phyloP scores from a whole-genome alignment of 2,888 invertebrate genomes.

The Zygaena filipendulae region DNA sequence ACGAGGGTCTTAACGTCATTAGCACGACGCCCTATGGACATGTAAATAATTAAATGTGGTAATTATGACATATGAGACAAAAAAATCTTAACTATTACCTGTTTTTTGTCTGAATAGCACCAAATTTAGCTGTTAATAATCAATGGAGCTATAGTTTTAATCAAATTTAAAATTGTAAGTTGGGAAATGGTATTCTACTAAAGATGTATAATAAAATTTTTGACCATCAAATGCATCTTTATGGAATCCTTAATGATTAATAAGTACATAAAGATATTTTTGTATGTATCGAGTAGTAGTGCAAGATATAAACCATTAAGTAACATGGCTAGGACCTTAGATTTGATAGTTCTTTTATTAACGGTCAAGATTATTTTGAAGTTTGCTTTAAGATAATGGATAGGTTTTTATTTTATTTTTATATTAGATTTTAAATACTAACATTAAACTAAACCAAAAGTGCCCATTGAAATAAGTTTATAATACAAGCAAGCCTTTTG shows the following conservation, averaged over 20 bases:
- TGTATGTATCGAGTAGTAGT: constrained; percentile 59
- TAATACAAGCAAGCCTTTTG: constrained; percentile 59
- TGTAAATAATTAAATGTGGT: too few species aligned
- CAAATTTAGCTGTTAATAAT: constrained; percentile 52
- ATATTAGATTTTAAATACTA: constrained; percentile 64
- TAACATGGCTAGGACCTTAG: constrained; percentile 60
- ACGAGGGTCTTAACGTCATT: too few species aligned
- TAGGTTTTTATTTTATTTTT: constrained; percentile 63
- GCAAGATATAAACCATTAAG: constrained; percentile 50
- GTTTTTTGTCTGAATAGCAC: too few species aligned
- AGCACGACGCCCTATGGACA: too few species aligned
- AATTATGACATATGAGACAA: too few species aligned
- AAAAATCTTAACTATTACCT: too few species aligned
- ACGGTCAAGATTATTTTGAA: constrained; percentile 59
- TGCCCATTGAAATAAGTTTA: constrained; percentile 70
- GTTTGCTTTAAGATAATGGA: constrained; percentile 61
- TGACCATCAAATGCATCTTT: constrained; percentile 29
- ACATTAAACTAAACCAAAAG: constrained; percentile 69
- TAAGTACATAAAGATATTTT: constrained; percentile 66
- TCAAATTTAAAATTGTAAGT: too few species aligned
- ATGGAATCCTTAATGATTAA: constrained; percentile 37
- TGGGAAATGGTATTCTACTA: constrained; percentile 5
- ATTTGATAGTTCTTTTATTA: constrained; percentile 63
- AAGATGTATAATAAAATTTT: constrained; percentile 3
- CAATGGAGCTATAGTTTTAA: too few species aligned